Evolutionary conservation across 2,888 invertebrate genomes (phyloP), one percentile per base, ranked within the genome.

Genomic region (Melitaea athalia): DNA sequence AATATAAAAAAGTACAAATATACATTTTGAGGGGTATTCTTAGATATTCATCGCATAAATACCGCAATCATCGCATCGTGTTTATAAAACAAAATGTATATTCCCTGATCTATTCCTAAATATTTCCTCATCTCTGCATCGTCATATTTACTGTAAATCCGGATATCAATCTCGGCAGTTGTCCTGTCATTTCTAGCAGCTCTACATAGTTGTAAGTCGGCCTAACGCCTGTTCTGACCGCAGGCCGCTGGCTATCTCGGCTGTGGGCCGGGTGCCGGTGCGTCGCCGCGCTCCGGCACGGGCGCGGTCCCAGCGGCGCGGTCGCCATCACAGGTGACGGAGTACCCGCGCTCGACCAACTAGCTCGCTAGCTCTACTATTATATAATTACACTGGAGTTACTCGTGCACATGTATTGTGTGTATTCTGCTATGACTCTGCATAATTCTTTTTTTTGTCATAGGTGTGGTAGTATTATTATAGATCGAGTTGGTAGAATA

Each of bases 191-290:
- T 49, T 14, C n/a, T 49, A 45, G 0, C n/a, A 14, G 14, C 14
- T 4, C 47, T 12, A 33, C 12, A 49, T 15, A 8, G 15, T 24
- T 49, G 3, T n/a, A 33, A 55, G 7, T 7, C 33, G 15, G 49
- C 38, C 17, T 64, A 59, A 64, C 5, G 49, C 47, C 38, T 59
- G 49, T 64, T 64, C 17, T 59, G 31, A 50, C 47, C 50, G n/a
- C 59, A 64, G 64, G 64, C 64, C 64, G 59, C 43, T 64, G 50
- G 64, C 42, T 59, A 49, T 59, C 50, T 17, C 64, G 50, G 17
- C 59, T 64, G 42, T 59, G 50, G n/a, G 50, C 11, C 12, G 42
- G 64, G 12, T 50, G 64, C 24, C 59, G 47, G 42, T 50, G 24
- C 43, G 24, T 59, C 42, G 24, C 42, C 50, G 64, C 42, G 31